Evolutionary conservation across 2,888 invertebrate species (phyloP), one percentile per base, ranked within the genome.

Genomic region (Electrophaes corylata): DNA sequence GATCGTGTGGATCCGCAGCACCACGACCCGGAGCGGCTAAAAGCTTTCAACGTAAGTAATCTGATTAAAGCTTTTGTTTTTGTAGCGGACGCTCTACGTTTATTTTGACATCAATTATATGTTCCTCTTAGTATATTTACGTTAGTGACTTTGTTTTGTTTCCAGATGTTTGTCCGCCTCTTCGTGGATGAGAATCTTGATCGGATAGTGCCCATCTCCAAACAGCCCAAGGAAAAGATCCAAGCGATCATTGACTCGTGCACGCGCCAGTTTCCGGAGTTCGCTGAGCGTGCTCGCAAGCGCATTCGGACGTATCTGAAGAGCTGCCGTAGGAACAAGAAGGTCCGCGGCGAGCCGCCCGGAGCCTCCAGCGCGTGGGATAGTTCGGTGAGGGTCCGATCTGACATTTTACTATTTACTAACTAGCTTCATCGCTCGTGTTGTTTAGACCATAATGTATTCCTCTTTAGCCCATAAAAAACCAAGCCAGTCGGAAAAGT

Each of bases 201-300:
- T 85, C 94, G 98, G 79, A 98, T 98, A 93, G 98, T 98, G 57
- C 98, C 98, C 57, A 98, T 98, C 78, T 98, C 98, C 50, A 98
- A 98, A 82, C 98, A 98, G 88, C 98, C 98, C 6, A 98, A 98
- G 83, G 98, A 98, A 84, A 98, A 98, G 92, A 98, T 98, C 70
- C 98, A 98, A 81, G 98, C 98, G 16, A 98, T 98, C 81, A 97
- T 98, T 65, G 98, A 98, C 84, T 98, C 98, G 16, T 98, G 98
- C 91, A 97, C 98, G 63, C 93, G 98, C 72, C 98, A 98, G 92
- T 98, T 98, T 82, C 98, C 98, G 59, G 98, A 98, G 89, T 98
- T 98, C 79, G 97, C 98, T 58, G 98, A 98, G 82, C 94, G 98
- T 58, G 98, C 98, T 59, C 94, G 98, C 69, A 98, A 98, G 90